Evolutionary conservation across 1,140 invertebrate genomes (phyloP), one percentile per base, ranked within the genome.

Genomic region (Caligus rogercresseyi): DNA sequence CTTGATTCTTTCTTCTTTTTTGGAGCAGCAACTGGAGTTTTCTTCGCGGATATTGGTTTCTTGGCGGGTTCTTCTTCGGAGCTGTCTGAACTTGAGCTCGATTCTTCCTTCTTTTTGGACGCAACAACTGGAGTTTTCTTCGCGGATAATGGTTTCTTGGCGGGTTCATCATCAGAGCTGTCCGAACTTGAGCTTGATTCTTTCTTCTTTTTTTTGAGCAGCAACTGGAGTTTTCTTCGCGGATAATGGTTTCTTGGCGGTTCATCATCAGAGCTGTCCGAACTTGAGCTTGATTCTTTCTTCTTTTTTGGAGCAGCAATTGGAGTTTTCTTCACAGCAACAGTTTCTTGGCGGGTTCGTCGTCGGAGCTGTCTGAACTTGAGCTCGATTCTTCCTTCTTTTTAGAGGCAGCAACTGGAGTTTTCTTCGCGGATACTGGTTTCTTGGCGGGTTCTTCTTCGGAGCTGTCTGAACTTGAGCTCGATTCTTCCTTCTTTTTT

Each of bases 181-280:
- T 54, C 53, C 14, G 53, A 54, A 54, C 53, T 54, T 3, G 31
- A 43, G 7, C 31, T 43, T 11, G 53, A 54, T 19, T 54, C 53
- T 54, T n/a, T 20, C 19, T 54, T 54, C 16, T 54, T 54, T 11
- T 20, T 54, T 54, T 11, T n/a, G 15, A 54, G 53, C 53, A 18
- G 53, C 19, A n/a, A 21, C 53, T 16, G 20, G 7, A 18, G 15
- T 54, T 11, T 20, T 20, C 15, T n/a, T n/a, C 11, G 53, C 16
- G 11, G 15, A 11, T 15, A 19, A 11, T 54, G 3, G 7, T 15
- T 25, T 19, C 25, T 62, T 21, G 14, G 14, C 16, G 31, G 16
- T 54, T 62, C 60, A 53, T 62, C 51, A 43, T 52, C 31, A 4
- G 57, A 60, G n/a, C 54, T 52, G 14, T 62, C 60, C 24, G 60